A percentile compares a stretch with the other conserved stretches of the same genome.
phyloP scores from a whole-genome alignment of 2,113 vertebrate species.

The Hypomesus transpacificus region DNA sequence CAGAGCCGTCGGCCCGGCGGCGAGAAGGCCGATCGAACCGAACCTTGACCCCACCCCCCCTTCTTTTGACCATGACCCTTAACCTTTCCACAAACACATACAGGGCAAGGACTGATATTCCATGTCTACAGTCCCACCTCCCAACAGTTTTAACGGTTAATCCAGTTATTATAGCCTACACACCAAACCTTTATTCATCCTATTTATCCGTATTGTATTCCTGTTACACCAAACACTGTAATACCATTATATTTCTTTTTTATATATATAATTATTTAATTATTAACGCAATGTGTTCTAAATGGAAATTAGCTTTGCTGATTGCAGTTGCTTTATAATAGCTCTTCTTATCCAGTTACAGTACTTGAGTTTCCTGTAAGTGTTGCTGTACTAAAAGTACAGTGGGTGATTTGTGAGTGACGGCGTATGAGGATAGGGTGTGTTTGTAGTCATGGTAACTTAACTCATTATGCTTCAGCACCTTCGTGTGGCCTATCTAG shows the following conservation, averaged over 20 bases:
- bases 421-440: too few species aligned
- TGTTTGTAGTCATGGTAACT: too few species aligned
- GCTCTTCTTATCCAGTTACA: neutral
- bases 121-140: neutral
- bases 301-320: neutral
- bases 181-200: neutral
- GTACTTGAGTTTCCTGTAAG: neutral
- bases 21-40: constrained; percentile 73
- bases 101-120: too few species aligned
- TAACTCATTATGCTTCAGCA: too few species aligned
- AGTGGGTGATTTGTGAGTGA: too few species aligned
- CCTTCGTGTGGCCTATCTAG: too few species aligned
- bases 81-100: neutral
- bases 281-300: neutral
- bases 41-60: constrained; percentile 61
- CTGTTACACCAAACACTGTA: too few species aligned
- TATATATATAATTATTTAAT: too few species aligned
- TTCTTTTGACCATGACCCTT: neutral
- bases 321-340: neutral
- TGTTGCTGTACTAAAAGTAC: neutral
- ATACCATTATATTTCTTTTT: too few species aligned
- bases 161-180: neutral
- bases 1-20: constrained; percentile 83
- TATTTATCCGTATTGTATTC: neutral
- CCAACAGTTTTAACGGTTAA: neutral